Base-by-base conservation (phyloP, 2,113 vertebrate species). In the Ptychochromis oligacanthus region DNA sequence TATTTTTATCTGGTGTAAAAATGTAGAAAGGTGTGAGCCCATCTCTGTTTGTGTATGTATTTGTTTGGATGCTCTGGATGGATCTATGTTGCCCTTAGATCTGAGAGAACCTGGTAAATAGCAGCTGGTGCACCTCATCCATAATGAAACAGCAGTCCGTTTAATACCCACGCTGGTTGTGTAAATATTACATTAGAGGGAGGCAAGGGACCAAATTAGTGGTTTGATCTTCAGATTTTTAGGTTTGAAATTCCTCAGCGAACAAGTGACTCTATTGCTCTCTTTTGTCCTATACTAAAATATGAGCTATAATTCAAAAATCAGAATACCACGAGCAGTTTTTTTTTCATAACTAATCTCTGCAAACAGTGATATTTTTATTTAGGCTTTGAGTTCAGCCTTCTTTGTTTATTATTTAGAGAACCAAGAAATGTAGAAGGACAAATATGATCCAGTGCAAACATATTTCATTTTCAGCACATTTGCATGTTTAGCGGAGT, bases 151-250 rank as follows among this genome's bases (percentile, higher is more conserved):
- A 93, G 88, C 87, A 86, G 88, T 91, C 84, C 83, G 4, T 90
- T 95, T 93, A 95, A 93, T 95, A 94, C 90, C 81, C 88, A 86
- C 20, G 80, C 90, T 91, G 88, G 67, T 87, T 85, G 88, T 92
- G 94, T 96, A 94, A 95, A 96, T 96, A 95, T 95, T 96, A 92
- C 92, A 96, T 95, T 91, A 95, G 88, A 93, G n/a, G 61, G 83
- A 91, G 64, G 88, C 93, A 78, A 90, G 93, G 92, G 94, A 93
- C 88, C 90, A 91, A 95, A 95, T 95, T 95, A 95, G 79, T 78
- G 79, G 84, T 91, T 87, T 94, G 89, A 93, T 94, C 89, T 94
- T 79, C 85, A 92, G 90, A 91, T 93, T 92, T 91, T 81, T 70
- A 56, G 79, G 76, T 59, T 55, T 92, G 83, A 92, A 72, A 92